phyloP scores from a whole-genome alignment of 2,797 vertebrate genomes.

The Sebastes vulpes region DNA sequence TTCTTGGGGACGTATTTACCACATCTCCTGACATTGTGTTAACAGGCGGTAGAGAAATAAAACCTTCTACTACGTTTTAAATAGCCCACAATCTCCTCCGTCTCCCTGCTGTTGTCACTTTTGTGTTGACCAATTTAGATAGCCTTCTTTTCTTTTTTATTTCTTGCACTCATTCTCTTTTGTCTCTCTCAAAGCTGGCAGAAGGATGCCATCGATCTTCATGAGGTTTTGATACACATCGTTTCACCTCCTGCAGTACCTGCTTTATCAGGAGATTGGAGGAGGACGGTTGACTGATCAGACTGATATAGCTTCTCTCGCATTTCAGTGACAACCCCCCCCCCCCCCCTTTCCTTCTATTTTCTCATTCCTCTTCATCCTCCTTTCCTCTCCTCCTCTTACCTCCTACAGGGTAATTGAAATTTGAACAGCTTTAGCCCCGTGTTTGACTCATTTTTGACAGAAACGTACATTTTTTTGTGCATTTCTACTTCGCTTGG shows the following conservation, averaged over 20 bases:
- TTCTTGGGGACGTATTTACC: conserved; percentile 83
- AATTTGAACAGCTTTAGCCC: conserved; percentile 67
- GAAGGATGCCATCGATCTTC: conserved; percentile 91
- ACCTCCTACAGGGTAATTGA: conserved; percentile 70
- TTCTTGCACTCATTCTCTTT: conserved; percentile 72
- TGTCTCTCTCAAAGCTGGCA: conserved; percentile 82
- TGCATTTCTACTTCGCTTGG: conserved; percentile 18
- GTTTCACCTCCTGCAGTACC: conserved; percentile 89
- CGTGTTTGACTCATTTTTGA: conserved; percentile 57
- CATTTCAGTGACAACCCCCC: conserved; percentile 78
- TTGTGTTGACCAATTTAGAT: conserved; percentile 78
- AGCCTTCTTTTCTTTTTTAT: conserved; percentile 63
- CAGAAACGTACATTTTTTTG: conserved; percentile 10
- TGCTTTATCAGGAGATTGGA: conserved; percentile 87
- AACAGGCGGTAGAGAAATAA: conserved; percentile 66
- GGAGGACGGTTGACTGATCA: conserved; percentile 88
- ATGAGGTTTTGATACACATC: conserved; percentile 90
- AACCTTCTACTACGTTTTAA: conserved; percentile 64
- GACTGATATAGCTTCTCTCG: conserved; percentile 84
- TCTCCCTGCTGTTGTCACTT: conserved; percentile 59
- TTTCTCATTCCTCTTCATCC: conserved; percentile 70
- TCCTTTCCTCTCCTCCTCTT: conserved; percentile 53
- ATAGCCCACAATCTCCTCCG: conserved; percentile 59
- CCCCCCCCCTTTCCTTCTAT: conserved; percentile 29
- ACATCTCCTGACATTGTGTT: conserved; percentile 56